Evolutionary conservation across 92 coral and sea anemone species (phyloP).

Genomic region (Phenganax subtilis): DNA sequence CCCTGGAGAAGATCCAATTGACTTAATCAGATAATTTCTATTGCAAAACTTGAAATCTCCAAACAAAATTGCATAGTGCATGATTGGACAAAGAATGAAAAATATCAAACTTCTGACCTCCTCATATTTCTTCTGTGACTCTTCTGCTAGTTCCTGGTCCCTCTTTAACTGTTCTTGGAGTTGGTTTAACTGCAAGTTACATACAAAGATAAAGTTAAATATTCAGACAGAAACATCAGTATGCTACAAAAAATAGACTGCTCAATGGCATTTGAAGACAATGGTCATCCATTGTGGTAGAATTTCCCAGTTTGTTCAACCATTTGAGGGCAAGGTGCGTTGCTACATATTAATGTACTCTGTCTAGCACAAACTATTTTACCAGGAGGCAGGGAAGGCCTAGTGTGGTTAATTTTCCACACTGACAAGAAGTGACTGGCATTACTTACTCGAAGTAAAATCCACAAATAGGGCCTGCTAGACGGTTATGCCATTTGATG

Average conservation of each 20-base stretch:
- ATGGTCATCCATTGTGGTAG: too few species aligned
- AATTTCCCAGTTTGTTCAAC: too few species aligned
- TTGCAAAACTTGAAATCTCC: too few species aligned
- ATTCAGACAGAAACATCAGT: conserved; percentile 31
- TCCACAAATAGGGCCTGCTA: neutral
- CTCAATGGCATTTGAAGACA: too few species aligned
- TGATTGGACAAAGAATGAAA: neutral
- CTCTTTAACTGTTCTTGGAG: conserved; percentile 57
- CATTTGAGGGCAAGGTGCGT: too few species aligned
- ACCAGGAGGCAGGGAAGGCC: too few species aligned
- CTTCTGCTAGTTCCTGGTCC: conserved; percentile 71
- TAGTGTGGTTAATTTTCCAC: too few species aligned
- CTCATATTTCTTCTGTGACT: conserved; percentile 76
- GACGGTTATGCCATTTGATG: neutral
- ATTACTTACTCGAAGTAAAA: neutral
- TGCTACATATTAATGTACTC: too few species aligned
- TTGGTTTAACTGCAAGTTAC: conserved; percentile 46
- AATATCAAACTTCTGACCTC: conserved; percentile 53
- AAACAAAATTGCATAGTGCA: neutral
- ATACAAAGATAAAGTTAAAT: neutral
- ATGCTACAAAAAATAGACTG: conserved; percentile 25
- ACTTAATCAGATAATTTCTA: too few species aligned
- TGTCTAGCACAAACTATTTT: too few species aligned
- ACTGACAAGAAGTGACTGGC: too few species aligned
- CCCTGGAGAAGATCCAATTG: too few species aligned